Evolutionary conservation across 1,140 invertebrate genomes (phyloP), one percentile per base, ranked within the genome.

Genomic region (Orius laevigatus): DNA sequence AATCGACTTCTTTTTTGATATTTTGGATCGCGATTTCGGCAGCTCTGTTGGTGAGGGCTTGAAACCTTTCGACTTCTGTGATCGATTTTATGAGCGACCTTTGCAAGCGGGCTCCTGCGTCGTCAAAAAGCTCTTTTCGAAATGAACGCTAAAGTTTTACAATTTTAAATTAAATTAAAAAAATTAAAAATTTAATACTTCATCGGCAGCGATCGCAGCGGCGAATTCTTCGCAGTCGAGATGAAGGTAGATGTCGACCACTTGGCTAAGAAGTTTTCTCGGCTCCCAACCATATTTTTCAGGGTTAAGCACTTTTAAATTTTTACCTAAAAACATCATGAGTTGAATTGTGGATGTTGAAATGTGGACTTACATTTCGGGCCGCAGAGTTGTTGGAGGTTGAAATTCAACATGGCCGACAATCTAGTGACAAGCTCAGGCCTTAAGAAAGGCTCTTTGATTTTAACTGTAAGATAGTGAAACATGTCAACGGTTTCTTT

Each of bases 401-500:
- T 96, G 65, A 94, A 96, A 66, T 98, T 97, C 43, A 98, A 70
- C 94, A 98, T 98, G 40, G 91, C 90, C 48, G 92, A 90, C 11
- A 98, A 73, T 36, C 92, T 72, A 59, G 90, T 86, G 12, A 90
- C 89, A 39, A 98, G 68, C 67, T 95, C 91, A 1, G 86, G 80
- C 50, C 84, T 74, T 50, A 95, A 68, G 63, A 98, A 98, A 14
- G 93, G 92, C 61, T 92, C 82, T 55, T 84, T 84, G 47, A 97
- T 95, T 57, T 94, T 84, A 42, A 84, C 78, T 5, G 93, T 97
- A 43, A 98, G 70, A 66, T 97, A 96, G 61, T 95, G 85, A 64
- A 98, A 88, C 89, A 98, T 94, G 58, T 97, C 88, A 39, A 98
- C 91, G 4, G 93, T 98, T 62, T 98, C 93, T 53, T 81, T 78